Evolutionary conservation across 1,140 invertebrate species (phyloP), one percentile per base, ranked within the genome.

Genomic region (Drosophila pallidifrons): DNA sequence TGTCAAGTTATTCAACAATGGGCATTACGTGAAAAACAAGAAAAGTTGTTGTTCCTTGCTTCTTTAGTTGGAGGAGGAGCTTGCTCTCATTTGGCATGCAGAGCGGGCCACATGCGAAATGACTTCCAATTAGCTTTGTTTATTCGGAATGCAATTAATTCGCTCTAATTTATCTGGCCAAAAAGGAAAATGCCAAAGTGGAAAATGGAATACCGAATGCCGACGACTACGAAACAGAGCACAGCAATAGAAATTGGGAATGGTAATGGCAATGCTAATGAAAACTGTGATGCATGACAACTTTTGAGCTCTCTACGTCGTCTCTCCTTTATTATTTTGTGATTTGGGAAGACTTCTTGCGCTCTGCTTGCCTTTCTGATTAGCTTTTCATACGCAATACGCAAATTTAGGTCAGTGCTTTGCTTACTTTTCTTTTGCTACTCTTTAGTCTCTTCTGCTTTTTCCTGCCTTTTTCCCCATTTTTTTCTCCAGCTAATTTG

Each of bases 81-180:
- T 45, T 63, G 10, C 38, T 32, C 81, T 89, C 79, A 89, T 89
- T 89, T 85, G 75, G 65, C 88, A 89, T 89, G 85, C 85, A 85
- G 71, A 76, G 79, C 72, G 54, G 65, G 85, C 65, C 78, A 81
- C 81, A 88, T 88, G 85, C 85, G 85, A 89, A 88, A 88, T 85
- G 85, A 85, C 81, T 89, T 89, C 86, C 85, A 89, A 89, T 85
- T 88, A 87, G 85, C 58, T 79, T 88, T 88, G 81, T 88, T 87
- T 85, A 89, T 89, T 70, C 79, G 85, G 79, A 85, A 89, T 89
- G 85, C 85, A 89, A 89, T 89, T 89, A 89, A 89, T 89, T 89
- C 81, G 85, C 81, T 89, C 85, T 82, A 91, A 91, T 91, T 91
- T 91, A 87, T 91, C 75, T 87, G 73, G 68, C 58, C 58, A 76